Conservation (phyloP, 2,113 vertebrate species). For the Oenanthe melanoleuca region DNA sequence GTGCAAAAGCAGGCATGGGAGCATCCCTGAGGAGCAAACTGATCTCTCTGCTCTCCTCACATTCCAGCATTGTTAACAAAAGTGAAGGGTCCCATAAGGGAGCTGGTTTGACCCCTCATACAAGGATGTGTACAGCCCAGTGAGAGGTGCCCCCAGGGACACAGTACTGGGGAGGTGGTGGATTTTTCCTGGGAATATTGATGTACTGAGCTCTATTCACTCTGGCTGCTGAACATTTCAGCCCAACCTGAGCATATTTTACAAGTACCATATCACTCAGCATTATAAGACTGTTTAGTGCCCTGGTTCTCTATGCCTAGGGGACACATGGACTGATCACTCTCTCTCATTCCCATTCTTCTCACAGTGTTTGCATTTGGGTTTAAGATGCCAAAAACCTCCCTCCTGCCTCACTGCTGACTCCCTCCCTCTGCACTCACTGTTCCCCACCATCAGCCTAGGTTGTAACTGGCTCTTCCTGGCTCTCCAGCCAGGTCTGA, state of each 20-base stretch:
- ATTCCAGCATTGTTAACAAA: background rate
- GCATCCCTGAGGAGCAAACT: background rate
- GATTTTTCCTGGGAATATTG: background rate
- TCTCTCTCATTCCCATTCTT: background rate
- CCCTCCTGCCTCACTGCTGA: background rate
- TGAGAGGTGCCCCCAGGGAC: background rate
- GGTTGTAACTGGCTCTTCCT: background rate
- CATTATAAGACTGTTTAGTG: background rate
- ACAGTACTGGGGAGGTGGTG: rapidly evolving
- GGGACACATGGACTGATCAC: rapidly evolving
- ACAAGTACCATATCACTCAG: background rate
- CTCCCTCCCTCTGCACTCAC: background rate
- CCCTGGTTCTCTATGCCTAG: background rate
- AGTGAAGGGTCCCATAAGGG: background rate
- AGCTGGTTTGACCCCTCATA: background rate
- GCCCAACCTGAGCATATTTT: background rate
- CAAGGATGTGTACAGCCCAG: background rate
- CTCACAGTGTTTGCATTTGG: background rate
- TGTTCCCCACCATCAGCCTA: background rate
- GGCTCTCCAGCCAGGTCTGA: background rate
- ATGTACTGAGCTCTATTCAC: background rate
- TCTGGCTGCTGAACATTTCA: background rate
- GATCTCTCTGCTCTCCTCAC: background rate
- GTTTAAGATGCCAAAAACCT: background rate
- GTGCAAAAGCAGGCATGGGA: background rate